Percentiles rank a stretch among this genome's conserved stretches.
Evolutionary conservation across 92 coral and sea anemone species (phyloP).

Genomic region (Phenganax stokvisi): DNA sequence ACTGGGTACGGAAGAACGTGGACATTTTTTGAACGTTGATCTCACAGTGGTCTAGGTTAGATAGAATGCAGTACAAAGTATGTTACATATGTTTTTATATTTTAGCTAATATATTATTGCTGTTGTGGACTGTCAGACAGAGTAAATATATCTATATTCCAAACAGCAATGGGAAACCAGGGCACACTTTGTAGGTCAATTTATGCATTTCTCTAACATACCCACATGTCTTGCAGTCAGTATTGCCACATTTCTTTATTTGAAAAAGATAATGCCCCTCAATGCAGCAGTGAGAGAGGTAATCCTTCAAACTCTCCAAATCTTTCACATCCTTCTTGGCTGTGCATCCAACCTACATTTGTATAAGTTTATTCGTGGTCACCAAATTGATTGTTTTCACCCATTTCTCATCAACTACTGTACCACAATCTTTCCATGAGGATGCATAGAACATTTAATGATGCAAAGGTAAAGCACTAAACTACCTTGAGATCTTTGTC

Average conservation of each 20-base stretch:
- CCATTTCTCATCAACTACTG: background rate
- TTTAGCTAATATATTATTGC: background rate
- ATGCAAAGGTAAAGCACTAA: background rate
- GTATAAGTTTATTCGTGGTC: background rate
- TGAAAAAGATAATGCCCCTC: constrained; percentile 11
- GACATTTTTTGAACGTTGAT: constrained; percentile 28
- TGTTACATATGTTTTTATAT: background rate
- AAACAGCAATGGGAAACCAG: background rate
- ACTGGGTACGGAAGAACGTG: constrained; percentile 34
- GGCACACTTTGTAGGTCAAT: background rate
- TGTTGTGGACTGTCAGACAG: too few relatives aligned
- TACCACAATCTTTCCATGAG: background rate
- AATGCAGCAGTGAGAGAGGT: constrained; percentile 1
- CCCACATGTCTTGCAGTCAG: constrained; percentile 7
- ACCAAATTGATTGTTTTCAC: background rate
- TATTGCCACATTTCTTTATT: background rate
- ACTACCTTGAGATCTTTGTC: constrained; percentile 3
- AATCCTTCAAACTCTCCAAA: background rate
- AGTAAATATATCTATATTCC: background rate
- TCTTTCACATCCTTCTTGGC: constrained; percentile 13
- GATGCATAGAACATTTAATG: background rate
- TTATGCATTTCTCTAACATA: background rate
- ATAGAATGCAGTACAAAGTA: constrained; percentile 4
- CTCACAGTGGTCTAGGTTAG: constrained; percentile 34
- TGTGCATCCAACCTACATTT: background rate